These are phyloP conservation scores for Morphnarchus princeps DNA, from an alignment of 2,113 vertebrate genomes.

Conservation along the genomic window DNA sequence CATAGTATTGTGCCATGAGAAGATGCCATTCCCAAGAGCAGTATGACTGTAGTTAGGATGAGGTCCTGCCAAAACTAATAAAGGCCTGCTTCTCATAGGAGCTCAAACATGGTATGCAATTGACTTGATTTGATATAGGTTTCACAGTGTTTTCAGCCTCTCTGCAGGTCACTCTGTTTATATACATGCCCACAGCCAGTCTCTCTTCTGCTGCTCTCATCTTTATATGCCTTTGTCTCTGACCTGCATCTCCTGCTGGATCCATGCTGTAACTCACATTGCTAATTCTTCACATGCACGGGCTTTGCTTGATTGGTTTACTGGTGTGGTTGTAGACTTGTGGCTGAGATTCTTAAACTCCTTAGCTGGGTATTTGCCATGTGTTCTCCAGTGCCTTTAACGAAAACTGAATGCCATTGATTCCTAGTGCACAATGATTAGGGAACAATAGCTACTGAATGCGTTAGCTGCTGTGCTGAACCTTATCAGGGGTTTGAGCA, in stretches of 20 bases:
- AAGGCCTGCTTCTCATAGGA: neutral
- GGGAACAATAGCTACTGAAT: neutral
- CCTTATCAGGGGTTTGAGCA: neutral
- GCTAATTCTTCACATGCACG: neutral
- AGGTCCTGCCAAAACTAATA: neutral
- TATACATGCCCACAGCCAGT: neutral
- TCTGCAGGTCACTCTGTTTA: neutral
- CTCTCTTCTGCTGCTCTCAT: neutral
- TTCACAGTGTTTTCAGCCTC: neutral
- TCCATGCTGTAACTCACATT: neutral
- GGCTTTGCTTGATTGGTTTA: neutral
- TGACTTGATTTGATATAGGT: neutral
- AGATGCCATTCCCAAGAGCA: neutral
- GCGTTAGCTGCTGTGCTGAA: neutral
- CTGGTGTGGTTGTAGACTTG: neutral
- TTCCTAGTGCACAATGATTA: neutral
- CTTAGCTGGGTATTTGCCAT: neutral
- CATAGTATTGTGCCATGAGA: neutral
- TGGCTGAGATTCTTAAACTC: neutral
- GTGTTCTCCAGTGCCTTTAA: neutral
- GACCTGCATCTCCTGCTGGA: neutral
- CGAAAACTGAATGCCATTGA: neutral
- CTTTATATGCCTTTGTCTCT: neutral
- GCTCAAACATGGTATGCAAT: neutral
- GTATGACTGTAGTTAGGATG: neutral